phyloP scores from a whole-genome alignment of 1,140 invertebrate genomes.

The Papilio aristodemus region DNA sequence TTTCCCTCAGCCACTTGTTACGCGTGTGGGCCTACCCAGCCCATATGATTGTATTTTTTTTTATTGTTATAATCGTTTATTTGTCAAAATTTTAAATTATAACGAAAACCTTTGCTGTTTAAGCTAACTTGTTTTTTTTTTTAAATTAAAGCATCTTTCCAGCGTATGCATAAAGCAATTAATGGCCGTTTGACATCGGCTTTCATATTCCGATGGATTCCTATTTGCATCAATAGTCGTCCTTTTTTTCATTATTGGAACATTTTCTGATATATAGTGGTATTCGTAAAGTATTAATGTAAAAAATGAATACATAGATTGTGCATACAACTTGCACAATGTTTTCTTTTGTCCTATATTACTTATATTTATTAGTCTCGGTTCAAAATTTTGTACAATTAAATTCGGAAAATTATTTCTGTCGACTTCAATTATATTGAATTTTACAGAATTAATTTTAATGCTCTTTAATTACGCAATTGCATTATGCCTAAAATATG shows the following conservation, averaged over 20 bases:
- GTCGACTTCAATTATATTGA: no score
- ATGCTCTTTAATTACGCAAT: no score
- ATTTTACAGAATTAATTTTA: no score
- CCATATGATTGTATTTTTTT: background rate
- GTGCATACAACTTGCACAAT: no score
- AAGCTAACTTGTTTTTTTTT: background rate
- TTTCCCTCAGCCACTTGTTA: background rate
- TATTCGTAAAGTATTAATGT: background rate
- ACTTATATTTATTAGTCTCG: no score
- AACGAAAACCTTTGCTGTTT: background rate
- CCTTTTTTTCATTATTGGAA: background rate
- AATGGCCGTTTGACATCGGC: background rate
- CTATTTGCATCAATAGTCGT: background rate
- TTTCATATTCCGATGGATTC: slow-evolving; percentile 9
- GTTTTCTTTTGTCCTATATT: no score
- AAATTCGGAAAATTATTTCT: no score
- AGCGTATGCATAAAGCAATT: slow-evolving; percentile 1
- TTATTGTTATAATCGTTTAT: background rate
- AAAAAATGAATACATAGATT: background rate
- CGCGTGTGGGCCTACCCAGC: background rate
- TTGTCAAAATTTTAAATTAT: background rate
- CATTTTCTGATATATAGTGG: background rate
- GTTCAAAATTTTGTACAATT: no score
- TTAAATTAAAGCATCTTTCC: background rate
- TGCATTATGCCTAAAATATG: no score